Base-by-base conservation (phyloP, 2,888 invertebrate species). In the Marronus borbonicus region DNA sequence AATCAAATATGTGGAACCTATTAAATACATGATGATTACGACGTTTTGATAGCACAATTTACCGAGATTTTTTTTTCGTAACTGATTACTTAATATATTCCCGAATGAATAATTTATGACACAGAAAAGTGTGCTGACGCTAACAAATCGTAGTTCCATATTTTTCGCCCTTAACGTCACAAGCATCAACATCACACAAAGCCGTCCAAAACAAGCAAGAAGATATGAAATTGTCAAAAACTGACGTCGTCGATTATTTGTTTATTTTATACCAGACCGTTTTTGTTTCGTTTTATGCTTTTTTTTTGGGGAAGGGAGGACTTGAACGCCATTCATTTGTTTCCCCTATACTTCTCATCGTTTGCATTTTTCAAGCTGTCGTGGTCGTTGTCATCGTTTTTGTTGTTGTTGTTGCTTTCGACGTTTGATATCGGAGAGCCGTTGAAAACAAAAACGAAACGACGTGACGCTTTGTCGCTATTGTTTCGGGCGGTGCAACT, bases 211-310 rank as follows among this genome's bases (percentile, higher is more conserved):
- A 4, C 24, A 4, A 58, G 17, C 17, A 8, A 58, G 20, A 58
- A 58, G 20, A 58, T 58, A 58, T 58, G 14, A 20, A 58, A 58
- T 58, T 58, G 55, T 58, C 55, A 58, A 7, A 58, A 58, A 58
- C 55, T 58, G 55, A 58, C 55, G 8, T 58, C 55, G 55, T 58
- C 55, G 55, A 58, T 58, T 58, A 20, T 58, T 58, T 58, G 20
- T 58, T 58, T 58, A 58, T 58, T 58, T 58, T 58, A 44, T 44
- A 24, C 20, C 24, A 17, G 17, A 24, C 2, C 20, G 55, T 20
- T 20, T 58, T 58, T 58, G 55, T 58, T 55, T 55, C 5, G 17
- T 55, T 17, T 55, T 55, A 17, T 55, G 7, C 20, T 58, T 58
- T 58, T 58, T 55, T 20, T 20, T 5, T 3, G 8, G 55, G 44